Base-by-base conservation (phyloP, 2,797 vertebrate species). In the Neoniphon sammara region DNA sequence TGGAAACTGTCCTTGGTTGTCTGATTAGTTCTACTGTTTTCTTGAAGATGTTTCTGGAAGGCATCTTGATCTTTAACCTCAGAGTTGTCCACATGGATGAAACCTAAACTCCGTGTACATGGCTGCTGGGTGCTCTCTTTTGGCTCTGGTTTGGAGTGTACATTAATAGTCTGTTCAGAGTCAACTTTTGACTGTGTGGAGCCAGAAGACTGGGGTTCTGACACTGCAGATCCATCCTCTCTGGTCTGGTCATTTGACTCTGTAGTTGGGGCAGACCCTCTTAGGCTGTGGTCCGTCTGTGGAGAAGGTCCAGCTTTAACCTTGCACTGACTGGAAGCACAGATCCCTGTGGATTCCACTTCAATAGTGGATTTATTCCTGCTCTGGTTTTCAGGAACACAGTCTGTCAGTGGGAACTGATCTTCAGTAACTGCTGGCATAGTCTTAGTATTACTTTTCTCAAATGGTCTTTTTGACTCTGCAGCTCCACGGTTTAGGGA, bases 201-300 rank as follows among this genome's bases (percentile, higher is more conserved):
- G 7, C 10, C 4, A 6, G 57, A 70, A 58, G 27, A 20, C 46
- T 52, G 46, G n/a, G 23, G 25, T 17, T 71, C 49, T 52, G 68
- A 34, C 50, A 46, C 8, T 2, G 47, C 18, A 55, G 36, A 21
- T 23, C 52, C 10, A 30, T 57, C 44, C 4, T 25, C 52, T 20
- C 23, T 5, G 39, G 42, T 8, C 53, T 72, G 66, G 20, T 10
- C 58, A 12, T 66, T 64, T 73, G 46, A 10, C 53, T 66, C 50
- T 18, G 57, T 11, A n/a, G 59, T 2, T 15, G 17, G n/a, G 21
- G 54, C 15, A 4, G 54, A 27, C 3, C 18, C 10, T 5, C 74
- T 31, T 52, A 57, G 23, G 18, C 15, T 31, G 21, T 2, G 14
- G 21, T 53, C 44, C 7, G 3, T 25, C 23, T 30, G 36, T 60